Evolutionary conservation across 1,140 invertebrate species (phyloP).

Genomic region (Coenobita brevimanus): DNA sequence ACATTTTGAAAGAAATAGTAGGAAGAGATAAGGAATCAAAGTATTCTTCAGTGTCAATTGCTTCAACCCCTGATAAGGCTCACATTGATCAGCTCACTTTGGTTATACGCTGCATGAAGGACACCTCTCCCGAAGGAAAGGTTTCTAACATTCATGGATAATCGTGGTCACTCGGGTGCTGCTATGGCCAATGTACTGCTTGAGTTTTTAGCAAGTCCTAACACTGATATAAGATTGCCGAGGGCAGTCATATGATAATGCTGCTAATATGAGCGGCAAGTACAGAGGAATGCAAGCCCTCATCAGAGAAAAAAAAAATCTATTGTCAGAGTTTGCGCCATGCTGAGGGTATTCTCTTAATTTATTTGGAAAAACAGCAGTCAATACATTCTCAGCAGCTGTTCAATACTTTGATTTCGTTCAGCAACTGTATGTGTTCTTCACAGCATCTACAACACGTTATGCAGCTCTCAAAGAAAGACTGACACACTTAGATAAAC

Average conservation of each 20-base stretch:
- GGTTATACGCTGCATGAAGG: too few species aligned
- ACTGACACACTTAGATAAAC: not conserved
- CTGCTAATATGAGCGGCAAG: too few species aligned
- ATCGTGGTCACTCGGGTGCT: too few species aligned
- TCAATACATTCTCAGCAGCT: slow-evolving; percentile 16
- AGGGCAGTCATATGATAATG: too few species aligned
- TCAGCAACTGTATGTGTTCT: slow-evolving; percentile 11
- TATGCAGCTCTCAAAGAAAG: too few species aligned
- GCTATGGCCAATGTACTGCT: too few species aligned
- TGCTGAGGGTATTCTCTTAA: slow-evolving; percentile 6
- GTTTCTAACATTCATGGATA: too few species aligned
- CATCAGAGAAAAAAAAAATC: too few species aligned
- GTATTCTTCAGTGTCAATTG: not conserved
- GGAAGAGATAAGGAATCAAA: slow-evolving; percentile 2
- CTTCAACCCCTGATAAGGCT: slow-evolving; percentile 6
- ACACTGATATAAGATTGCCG: too few species aligned
- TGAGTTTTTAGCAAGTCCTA: too few species aligned
- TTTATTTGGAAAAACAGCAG: slow-evolving; percentile 13
- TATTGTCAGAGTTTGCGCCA: slow-evolving; percentile 14
- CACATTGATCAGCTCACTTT: not conserved
- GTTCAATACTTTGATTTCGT: slow-evolving; percentile 14
- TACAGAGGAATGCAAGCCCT: too few species aligned
- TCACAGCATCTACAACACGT: slow-evolving; percentile 6
- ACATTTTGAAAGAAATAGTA: not conserved
- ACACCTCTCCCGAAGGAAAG: too few species aligned